phyloP scores from a whole-genome alignment of 2,113 vertebrate genomes.

The Trichomycterus rosablanca region DNA sequence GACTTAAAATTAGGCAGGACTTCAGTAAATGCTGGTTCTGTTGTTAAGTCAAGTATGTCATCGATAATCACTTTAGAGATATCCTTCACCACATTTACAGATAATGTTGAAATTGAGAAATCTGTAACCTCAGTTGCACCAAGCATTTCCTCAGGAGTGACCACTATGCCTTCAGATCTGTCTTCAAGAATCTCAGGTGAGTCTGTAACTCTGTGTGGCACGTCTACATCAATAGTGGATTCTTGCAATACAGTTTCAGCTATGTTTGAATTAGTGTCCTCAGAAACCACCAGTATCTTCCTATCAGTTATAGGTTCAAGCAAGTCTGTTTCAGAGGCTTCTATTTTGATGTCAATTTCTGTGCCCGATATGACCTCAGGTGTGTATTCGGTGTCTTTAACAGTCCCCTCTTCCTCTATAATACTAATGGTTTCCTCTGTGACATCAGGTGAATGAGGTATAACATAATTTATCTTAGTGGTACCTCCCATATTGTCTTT shows the following conservation, averaged over 20 bases:
- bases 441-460: too few relatives aligned
- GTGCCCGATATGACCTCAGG: not conserved
- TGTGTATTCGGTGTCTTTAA: too few relatives aligned
- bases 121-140: not conserved
- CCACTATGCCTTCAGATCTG: constrained; percentile 9
- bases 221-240: too few relatives aligned
- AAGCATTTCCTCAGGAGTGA: not conserved
- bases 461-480: not conserved
- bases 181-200: constrained; percentile 1
- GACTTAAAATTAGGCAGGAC: too few relatives aligned
- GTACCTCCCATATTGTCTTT: not conserved
- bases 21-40: too few relatives aligned
- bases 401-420: too few relatives aligned
- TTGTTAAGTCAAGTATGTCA: too few relatives aligned
- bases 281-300: constrained; percentile 1
- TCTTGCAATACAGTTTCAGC: constrained; percentile 3
- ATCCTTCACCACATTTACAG: not conserved
- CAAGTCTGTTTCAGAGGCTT: constrained; percentile 14
- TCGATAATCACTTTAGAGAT: not conserved
- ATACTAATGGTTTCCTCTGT: too few relatives aligned
- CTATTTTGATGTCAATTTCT: not conserved
- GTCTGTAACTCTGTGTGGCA: constrained; percentile 45
- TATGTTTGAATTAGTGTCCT: constrained; percentile 28
- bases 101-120: not conserved
- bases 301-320: constrained; percentile 7